Conservation (phyloP, 1,140 invertebrate genomes). For the Heliconius nattereri region DNA sequence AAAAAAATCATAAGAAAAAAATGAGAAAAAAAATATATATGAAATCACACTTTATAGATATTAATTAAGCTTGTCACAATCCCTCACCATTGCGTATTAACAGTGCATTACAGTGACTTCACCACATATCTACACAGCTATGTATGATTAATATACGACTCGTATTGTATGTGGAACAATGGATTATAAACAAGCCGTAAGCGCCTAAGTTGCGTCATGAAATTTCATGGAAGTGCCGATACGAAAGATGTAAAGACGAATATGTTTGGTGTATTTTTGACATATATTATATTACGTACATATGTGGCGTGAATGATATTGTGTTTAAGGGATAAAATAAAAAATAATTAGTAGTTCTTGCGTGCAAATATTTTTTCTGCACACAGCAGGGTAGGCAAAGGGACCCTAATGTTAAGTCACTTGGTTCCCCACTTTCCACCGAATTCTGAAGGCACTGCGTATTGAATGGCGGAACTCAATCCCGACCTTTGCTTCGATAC, state of each 20-base stretch:
- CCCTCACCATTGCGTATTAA: conserved; percentile 34
- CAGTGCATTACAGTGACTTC: conserved; percentile 37
- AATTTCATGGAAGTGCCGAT: conserved; percentile 48
- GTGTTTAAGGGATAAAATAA: background rate
- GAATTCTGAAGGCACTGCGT: too few species aligned
- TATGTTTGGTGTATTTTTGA: conserved; percentile 49
- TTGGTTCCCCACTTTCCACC: too few species aligned
- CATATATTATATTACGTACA: conserved; percentile 28
- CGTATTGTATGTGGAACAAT: conserved; percentile 45
- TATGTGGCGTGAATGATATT: conserved; percentile 34
- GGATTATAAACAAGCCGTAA: conserved; percentile 50
- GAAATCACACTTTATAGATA: conserved; percentile 14
- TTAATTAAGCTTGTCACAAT: conserved; percentile 31
- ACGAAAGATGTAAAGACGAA: conserved; percentile 46
- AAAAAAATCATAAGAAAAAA: background rate
- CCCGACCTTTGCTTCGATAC: too few species aligned
- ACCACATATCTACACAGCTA: conserved; percentile 29
- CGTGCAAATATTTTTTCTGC: too few species aligned
- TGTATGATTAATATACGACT: conserved; percentile 20
- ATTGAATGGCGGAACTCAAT: too few species aligned
- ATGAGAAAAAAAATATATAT: background rate
- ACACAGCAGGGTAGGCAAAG: too few species aligned
- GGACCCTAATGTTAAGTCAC: too few species aligned
- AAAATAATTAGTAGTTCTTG: background rate
- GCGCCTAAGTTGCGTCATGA: conserved; percentile 45